Base-by-base conservation (phyloP, 1,140 invertebrate genomes). In the Paralvinella palmiformis region DNA sequence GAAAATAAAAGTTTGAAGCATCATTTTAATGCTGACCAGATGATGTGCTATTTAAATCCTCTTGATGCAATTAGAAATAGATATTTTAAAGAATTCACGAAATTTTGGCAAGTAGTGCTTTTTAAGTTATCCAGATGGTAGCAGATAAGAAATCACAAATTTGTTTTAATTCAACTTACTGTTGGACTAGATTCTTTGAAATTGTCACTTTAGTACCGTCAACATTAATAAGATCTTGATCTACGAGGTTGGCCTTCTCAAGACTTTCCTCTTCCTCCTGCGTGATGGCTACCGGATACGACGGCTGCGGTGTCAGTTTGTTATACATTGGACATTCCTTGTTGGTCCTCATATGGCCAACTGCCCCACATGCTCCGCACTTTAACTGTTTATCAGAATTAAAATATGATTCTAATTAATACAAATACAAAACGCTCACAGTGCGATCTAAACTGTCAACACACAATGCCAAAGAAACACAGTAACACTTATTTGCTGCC, bases 341-440 rank as follows among this genome's bases (percentile, higher is more conserved):
- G 78, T 98, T 98, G 0, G 96, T 98, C 53, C 94, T 81, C 88
- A 90, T 89, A 72, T 90, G 88, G 45, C 88, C 88, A 48, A 86
- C 84, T 74, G 92, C 90, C 3, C 95, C 95, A 82, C 96, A 99
- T 17, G 96, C 95, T 20, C 96, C 94, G 81, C 96, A 99, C 83
- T 86, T 87, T 22, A 99, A 83, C 82, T 86, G 73, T 20, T 48
- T 10, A 48, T 48, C 10, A 20, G 27, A 10, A 20, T 3, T 3
- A 48, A 48, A 10, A 48, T 20, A 2, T 48, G 44, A 20, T 3
- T 48, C 20, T 2, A 48, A 10, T n/a, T 4, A 2, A 48, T 4
- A 2, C 27, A 10, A 48, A 48, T 48, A 48, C 44, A n/a, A n/a
- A n/a, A n/a, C n/a, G n/a, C n/a, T n/a, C n/a, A n/a, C n/a, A n/a